phyloP scores from a whole-genome alignment of 1,140 invertebrate species.

The Drosophila novamexicana region DNA sequence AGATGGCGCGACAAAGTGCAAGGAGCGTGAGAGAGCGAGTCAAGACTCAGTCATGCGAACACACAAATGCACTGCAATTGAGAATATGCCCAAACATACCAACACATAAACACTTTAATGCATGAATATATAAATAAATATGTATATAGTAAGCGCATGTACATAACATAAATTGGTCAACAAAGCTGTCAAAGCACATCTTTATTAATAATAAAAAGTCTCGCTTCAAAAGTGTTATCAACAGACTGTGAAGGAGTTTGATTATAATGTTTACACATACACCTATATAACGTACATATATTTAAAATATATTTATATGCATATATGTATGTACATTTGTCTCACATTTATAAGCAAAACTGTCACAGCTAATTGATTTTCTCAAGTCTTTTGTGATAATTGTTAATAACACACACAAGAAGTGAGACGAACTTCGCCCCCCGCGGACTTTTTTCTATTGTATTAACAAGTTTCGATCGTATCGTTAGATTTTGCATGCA shows the following conservation, averaged over 20 bases:
- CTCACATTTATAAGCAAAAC: neutral
- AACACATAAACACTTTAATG: neutral
- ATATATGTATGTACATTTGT: neutral
- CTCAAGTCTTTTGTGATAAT: neutral
- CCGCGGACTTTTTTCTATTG: neutral
- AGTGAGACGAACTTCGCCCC: neutral
- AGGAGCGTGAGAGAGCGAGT: slow-evolving; percentile 16
- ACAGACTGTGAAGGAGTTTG: too few relatives aligned
- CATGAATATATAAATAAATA: neutral
- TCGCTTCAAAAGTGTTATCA: too few relatives aligned
- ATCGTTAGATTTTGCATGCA: slow-evolving; percentile 16
- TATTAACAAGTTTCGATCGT: neutral
- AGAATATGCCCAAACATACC: neutral
- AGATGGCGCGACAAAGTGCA: slow-evolving; percentile 16
- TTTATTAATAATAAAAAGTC: neutral
- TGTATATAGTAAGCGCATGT: neutral
- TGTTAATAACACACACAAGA: neutral
- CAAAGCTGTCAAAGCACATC: neutral
- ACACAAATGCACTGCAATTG: slow-evolving; percentile 41
- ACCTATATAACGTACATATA: neutral
- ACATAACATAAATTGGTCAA: neutral
- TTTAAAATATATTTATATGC: neutral
- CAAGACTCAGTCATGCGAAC: slow-evolving; percentile 11
- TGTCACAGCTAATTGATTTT: neutral
- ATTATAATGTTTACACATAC: too few relatives aligned